Base-by-base conservation (phyloP, 2,888 invertebrate species). In the Rugalucina vietnamica region DNA sequence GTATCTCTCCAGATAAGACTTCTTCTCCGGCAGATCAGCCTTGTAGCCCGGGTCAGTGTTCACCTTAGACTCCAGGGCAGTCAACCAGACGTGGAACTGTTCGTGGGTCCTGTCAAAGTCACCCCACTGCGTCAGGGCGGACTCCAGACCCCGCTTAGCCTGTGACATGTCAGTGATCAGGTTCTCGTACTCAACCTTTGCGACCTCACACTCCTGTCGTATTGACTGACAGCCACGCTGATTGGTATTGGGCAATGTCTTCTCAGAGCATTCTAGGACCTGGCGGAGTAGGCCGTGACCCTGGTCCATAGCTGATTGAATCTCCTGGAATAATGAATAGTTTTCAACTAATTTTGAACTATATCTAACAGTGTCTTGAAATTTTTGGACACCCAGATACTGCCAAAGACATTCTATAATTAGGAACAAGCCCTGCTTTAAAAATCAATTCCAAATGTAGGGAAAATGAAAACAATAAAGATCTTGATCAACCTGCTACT, bases 241-340 rank as follows among this genome's bases (percentile, higher is more conserved):
- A 95, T 98, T 98, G 0, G 98, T 99, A 93, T 98, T 98, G 96
- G 98, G 97, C 12, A 98, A 97, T 0, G 98, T 98, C 93, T 97
- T 97, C 94, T 99, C 99, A 93, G 98, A 98, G 1, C 98, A 95
- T 92, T 99, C 99, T 43, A 98, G 95, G 74, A 98, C 97, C 5
- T 89, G 88, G 36, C 94, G 88, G 32, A 98, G 94, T 92, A 97
- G 97, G 92, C 97, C 97, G 93, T 98, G 98, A 0, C 98, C 99
- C 93, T 98, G 98, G 94, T 99, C 98, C 74, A 99, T 96, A 0
- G 97, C 97, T 93, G 98, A 97, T n/a, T 98, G 96, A 37, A 99
- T 96, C 29, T 97, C 97, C 95, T 98, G 98, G 0, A 98, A 97
- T 24, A 57, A 71, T n/a, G n/a, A n/a, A n/a, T n/a, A n/a, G n/a